Base-by-base conservation (phyloP, 2,113 vertebrate genomes). In the Amphilophus citrinellus region DNA sequence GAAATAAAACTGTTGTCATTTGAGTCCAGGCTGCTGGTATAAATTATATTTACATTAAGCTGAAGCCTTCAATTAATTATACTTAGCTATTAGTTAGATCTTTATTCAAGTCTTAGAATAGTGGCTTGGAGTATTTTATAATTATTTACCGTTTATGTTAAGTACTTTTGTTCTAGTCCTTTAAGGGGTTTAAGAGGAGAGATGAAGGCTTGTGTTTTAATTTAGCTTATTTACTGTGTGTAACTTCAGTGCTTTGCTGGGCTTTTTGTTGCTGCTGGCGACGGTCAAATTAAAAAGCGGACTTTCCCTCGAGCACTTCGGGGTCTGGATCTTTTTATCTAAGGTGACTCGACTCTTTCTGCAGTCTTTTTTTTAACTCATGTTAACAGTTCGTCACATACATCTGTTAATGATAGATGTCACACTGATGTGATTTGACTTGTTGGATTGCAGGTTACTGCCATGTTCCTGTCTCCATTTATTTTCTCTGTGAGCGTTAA, bases 251-350 rank as follows among this genome's bases (percentile, higher is more conserved):
- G 98, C 97, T 44, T 79, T 99, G 84, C 89, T 99, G 84, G 97
- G 98, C 6, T 99, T 99, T 92, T 84, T 97, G 76, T 89, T 99
- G 92, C 95, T 97, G 91, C 62, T 98, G 88, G 95, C 96, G 11
- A 95, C 97, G 13, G 95, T 96, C 77, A 98, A 96, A 92, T 84
- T 99, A 60, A 97, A 97, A 93, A 96, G 89, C 61, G 93, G 93
- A 53, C 86, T 96, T 77, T 94, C 97, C 68, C 88, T 96, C 4
- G 95, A 96, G 71, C 97, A 98, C 65, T 96, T 95, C 47, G 92
- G 96, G 62, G 91, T 96, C n/a, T 99, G 97, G 97, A 95, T 88
- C 68, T 97, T 98, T 84, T 35, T 98, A 77, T 97, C 98, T 6
- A 98, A 99, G 98, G 98, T 99, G 95, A 86, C 27, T 15, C 50